phyloP scores from a whole-genome alignment of 2,113 vertebrate species.

The Capra hircus region DNA sequence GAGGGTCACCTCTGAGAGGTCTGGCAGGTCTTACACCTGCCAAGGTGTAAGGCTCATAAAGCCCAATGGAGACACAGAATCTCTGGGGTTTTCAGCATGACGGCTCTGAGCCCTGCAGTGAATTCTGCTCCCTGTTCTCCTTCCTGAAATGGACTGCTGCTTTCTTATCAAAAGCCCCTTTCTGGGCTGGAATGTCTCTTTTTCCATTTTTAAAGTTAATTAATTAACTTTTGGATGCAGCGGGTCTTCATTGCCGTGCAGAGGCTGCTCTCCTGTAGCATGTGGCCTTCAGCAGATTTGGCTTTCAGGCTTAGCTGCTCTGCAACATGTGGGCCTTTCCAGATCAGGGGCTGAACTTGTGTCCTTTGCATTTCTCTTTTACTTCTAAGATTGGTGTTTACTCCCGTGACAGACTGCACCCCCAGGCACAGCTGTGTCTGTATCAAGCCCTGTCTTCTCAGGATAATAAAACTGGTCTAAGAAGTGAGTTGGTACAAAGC shows the following conservation, averaged over 20 bases:
- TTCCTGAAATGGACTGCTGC: background rate
- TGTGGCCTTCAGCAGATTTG: background rate
- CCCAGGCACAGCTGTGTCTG: background rate
- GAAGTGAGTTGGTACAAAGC: background rate
- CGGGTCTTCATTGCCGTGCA: rapidly evolving
- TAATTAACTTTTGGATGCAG: background rate
- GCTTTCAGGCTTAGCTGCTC: background rate
- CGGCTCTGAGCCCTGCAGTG: background rate
- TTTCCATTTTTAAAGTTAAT: background rate
- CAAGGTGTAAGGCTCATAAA: background rate
- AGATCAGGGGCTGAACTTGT: background rate
- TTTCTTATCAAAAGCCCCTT: background rate
- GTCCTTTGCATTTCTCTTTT: background rate
- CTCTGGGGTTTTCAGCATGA: background rate
- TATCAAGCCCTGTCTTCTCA: background rate
- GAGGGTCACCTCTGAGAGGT: background rate
- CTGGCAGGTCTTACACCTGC: no score
- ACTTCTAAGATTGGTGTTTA: background rate
- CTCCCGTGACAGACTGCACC: background rate
- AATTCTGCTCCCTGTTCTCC: background rate
- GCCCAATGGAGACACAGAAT: background rate
- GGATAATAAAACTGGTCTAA: constrained; percentile 15
- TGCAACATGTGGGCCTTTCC: background rate
- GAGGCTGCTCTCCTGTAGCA: background rate
- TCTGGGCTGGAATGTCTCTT: background rate